These are phyloP conservation scores for Zhuqinia jingwanae DNA, from an alignment of 2,888 invertebrate genomes.

Conservation along the genomic window DNA sequence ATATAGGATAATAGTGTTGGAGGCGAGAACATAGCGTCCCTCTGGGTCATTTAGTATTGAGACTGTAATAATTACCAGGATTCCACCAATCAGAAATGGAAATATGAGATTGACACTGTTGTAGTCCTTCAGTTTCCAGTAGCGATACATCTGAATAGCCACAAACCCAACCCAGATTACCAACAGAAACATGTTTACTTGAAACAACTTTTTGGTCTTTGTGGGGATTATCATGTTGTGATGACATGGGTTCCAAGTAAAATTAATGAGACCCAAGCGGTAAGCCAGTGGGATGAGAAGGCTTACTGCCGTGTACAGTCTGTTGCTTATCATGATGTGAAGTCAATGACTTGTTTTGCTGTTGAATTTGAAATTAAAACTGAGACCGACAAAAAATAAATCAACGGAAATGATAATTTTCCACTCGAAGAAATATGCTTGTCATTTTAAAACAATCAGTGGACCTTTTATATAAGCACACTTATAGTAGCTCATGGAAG, in stretches of 20 bases:
- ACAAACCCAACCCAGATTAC: not conserved
- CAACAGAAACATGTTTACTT: not conserved
- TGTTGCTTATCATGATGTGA: slow-evolving; percentile 27
- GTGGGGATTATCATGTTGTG: not conserved
- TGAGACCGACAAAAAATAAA: too few species aligned
- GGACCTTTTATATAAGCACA: too few species aligned
- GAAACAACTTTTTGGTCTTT: not conserved
- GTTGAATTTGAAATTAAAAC: too few species aligned
- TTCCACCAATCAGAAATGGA: slow-evolving; percentile 10
- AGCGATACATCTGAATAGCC: not conserved
- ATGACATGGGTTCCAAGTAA: not conserved
- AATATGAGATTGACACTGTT: slow-evolving; percentile 14
- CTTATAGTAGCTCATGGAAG: too few species aligned
- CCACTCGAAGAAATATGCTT: too few species aligned
- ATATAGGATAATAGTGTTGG: not conserved
- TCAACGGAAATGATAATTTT: too few species aligned
- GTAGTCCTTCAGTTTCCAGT: not conserved
- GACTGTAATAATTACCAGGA: not conserved
- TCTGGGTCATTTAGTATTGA: not conserved
- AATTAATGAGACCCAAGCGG: not conserved
- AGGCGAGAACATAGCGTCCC: not conserved
- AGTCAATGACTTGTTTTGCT: too few species aligned
- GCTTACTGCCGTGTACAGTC: not conserved
- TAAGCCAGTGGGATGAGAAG: not conserved
- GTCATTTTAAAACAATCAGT: too few species aligned